Percentiles rank a stretch among this genome's conserved stretches.
Conservation (phyloP, 2,888 invertebrate species). For the Rhodophaea formosa region DNA sequence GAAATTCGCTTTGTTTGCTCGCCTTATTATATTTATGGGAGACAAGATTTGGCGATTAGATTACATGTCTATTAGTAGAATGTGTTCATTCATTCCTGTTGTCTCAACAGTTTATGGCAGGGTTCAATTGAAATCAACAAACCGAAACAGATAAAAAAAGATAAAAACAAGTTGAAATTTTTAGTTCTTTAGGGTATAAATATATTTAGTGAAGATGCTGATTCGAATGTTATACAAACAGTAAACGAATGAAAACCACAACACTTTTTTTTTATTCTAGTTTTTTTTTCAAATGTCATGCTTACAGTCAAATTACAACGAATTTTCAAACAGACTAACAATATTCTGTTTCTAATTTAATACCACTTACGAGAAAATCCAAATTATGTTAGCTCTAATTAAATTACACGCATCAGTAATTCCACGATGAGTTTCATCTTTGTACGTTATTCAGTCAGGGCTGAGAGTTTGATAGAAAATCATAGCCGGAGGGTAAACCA, state of each 20-base stretch:
- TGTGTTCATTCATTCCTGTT: neutral
- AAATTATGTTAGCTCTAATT: conserved; percentile 37
- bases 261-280: too few relatives aligned
- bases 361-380: conserved; percentile 11
- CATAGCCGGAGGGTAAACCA: conserved; percentile 18
- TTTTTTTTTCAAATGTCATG: too few relatives aligned
- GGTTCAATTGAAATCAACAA: neutral
- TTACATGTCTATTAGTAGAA: neutral
- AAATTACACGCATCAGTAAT: conserved; percentile 36
- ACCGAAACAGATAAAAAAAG: too few relatives aligned
- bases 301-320: too few relatives aligned
- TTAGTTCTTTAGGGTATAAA: too few relatives aligned
- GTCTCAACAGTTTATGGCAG: neutral
- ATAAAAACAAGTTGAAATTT: too few relatives aligned
- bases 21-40: conserved; percentile 16
- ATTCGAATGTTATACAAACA: too few relatives aligned
- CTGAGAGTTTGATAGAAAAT: conserved; percentile 24
- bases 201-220: too few relatives aligned
- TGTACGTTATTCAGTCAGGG: conserved; percentile 23
- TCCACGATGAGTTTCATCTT: conserved; percentile 29
- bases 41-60: neutral
- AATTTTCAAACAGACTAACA: too few relatives aligned
- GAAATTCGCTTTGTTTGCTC: conserved; percentile 29
- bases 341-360: conserved; percentile 4
- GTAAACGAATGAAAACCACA: too few relatives aligned